phyloP scores from a whole-genome alignment of 2,797 vertebrate genomes.

The Sciurus vulgaris region DNA sequence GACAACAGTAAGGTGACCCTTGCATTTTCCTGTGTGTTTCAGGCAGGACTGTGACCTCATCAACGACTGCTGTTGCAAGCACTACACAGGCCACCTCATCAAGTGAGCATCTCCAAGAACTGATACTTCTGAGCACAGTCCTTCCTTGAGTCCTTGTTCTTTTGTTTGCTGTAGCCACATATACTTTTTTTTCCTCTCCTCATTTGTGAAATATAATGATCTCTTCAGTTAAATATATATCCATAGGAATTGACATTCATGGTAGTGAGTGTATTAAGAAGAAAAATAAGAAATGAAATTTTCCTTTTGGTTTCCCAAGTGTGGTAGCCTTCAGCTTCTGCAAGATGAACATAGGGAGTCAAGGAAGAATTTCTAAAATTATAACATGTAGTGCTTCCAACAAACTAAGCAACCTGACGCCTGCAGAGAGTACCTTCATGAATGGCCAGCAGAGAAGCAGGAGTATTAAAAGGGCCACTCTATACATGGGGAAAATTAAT shows the following conservation, averaged over 20 bases:
- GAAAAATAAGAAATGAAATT: slow-evolving; percentile 10
- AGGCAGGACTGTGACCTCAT: slow-evolving; percentile 91
- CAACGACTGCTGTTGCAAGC: slow-evolving; percentile 91
- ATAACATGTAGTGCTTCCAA: not conserved
- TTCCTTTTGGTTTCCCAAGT: not conserved
- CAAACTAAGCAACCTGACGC: not conserved
- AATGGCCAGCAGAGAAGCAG: not conserved
- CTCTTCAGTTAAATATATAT: not conserved
- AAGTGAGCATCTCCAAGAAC: slow-evolving; percentile 86
- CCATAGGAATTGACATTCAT: not conserved
- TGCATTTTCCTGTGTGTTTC: slow-evolving; percentile 64
- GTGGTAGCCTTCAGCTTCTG: not conserved
- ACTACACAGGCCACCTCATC: slow-evolving; percentile 88
- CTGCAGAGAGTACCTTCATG: not conserved
- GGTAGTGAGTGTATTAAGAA: not conserved
- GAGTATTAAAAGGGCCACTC: not conserved
- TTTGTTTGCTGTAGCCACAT: not conserved
- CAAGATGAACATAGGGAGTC: not conserved
- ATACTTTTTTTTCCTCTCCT: not conserved
- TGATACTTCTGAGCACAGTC: not conserved
- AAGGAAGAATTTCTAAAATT: not conserved
- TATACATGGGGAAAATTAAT: not conserved
- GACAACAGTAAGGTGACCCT: not conserved
- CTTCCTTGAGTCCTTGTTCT: not conserved
- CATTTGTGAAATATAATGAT: not conserved